These are phyloP conservation scores for Drosophila kambysellisi DNA, from an alignment of 2,888 invertebrate genomes.

Conservation along the genomic window DNA sequence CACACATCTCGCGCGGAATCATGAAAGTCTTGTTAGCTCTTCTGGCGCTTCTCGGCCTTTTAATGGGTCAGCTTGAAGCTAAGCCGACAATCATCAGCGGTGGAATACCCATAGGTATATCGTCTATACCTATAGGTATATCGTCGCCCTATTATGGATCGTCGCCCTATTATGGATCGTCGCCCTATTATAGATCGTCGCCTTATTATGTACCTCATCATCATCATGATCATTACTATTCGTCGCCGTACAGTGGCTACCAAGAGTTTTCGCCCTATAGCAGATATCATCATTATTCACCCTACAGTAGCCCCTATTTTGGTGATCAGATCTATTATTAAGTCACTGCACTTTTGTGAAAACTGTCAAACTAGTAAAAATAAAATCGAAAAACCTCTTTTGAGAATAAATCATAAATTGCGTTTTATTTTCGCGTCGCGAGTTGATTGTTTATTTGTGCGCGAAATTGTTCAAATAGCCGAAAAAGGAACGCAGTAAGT, in stretches of 20 bases:
- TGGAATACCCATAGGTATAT: constrained; percentile 19
- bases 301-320: neutral
- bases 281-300: constrained; percentile 1
- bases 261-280: constrained; percentile 23
- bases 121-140: constrained; percentile 38
- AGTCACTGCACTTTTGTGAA: neutral
- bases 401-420: constrained; percentile 28
- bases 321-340: constrained; percentile 29
- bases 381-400: constrained; percentile 14
- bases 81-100: constrained; percentile 30
- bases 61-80: constrained; percentile 32
- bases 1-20: neutral
- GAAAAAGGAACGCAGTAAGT: too few relatives aligned
- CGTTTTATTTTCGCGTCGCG: constrained; percentile 14
- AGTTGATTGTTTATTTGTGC: constrained; percentile 1
- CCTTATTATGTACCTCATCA: neutral
- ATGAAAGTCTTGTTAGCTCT: constrained; percentile 45
- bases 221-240: constrained; percentile 38
- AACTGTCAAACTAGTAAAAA: constrained; percentile 40
- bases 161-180: constrained; percentile 7
- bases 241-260: constrained; percentile 38
- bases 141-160: constrained; percentile 36
- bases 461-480: neutral
- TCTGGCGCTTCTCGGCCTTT: constrained; percentile 21
- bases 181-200: too few relatives aligned